phyloP scores from a whole-genome alignment of 1,140 invertebrate species.

The Phortica variegata region DNA sequence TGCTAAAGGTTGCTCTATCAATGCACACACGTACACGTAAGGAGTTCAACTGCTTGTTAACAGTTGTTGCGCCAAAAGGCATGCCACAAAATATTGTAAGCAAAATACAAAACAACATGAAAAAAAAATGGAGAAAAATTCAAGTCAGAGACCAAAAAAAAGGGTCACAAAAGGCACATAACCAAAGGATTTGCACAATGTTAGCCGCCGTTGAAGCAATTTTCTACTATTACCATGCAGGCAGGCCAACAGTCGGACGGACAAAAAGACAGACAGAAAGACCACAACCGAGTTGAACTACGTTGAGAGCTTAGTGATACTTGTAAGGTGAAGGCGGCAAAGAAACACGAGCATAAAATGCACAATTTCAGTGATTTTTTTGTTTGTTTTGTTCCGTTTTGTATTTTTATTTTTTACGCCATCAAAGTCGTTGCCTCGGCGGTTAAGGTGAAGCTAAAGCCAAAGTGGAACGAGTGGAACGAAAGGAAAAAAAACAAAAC shows the following conservation, averaged over 20 bases:
- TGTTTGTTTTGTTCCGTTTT: constrained; percentile 10
- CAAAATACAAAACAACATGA: constrained; percentile 18
- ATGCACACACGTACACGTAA: constrained; percentile 2
- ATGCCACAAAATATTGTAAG: constrained; percentile 5
- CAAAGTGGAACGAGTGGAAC: not conserved
- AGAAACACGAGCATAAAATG: constrained; percentile 39
- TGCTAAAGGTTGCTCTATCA: too few species aligned
- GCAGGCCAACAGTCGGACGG: constrained; percentile 10
- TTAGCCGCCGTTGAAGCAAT: constrained; percentile 52
- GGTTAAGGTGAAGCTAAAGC: constrained; percentile 1
- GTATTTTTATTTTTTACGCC: too few species aligned
- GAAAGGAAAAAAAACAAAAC: constrained; percentile 28
- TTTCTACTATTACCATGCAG: constrained; percentile 53
- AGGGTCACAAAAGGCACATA: constrained; percentile 9
- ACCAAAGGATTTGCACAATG: constrained; percentile 49
- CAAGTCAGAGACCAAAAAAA: constrained; percentile 10
- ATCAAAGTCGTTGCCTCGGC: constrained; percentile 11
- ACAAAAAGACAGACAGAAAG: constrained; percentile 3
- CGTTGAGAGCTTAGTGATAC: too few species aligned
- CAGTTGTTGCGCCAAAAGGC: constrained; percentile 45
- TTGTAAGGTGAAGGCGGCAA: constrained; percentile 15
- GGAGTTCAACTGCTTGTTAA: constrained; percentile 55
- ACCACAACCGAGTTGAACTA: not conserved
- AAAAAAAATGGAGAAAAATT: not conserved
- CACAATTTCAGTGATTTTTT: constrained; percentile 51